Conservation (phyloP, 2,113 vertebrate genomes). For the Conger conger region DNA sequence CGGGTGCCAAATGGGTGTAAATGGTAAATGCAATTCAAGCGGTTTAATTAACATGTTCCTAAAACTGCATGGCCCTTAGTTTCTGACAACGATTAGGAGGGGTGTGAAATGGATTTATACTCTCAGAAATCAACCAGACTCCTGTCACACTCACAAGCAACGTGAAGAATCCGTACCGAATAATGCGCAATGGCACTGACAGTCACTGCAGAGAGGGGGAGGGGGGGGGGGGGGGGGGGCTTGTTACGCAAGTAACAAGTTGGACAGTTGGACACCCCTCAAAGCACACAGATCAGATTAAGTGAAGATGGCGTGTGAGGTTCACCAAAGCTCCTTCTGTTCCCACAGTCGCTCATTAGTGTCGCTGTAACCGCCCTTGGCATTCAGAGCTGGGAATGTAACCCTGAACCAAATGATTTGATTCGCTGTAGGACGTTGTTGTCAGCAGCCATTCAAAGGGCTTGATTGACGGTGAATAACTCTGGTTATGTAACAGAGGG, state of each 20-base stretch:
- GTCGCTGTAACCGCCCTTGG: neutral
- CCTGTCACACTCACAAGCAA: neutral
- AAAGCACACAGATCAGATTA: neutral
- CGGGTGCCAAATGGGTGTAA: neutral
- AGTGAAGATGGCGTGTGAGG: neutral
- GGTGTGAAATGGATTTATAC: neutral
- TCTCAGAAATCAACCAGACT: neutral
- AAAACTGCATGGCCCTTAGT: neutral
- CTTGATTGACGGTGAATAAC: conserved; percentile 17
- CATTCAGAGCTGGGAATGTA: neutral
- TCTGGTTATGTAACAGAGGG: neutral
- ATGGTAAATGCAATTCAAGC: neutral
- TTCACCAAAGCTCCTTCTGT: neutral
- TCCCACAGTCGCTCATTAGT: conserved; percentile 7
- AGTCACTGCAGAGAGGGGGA: neutral
- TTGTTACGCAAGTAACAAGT: neutral
- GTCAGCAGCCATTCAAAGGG: neutral
- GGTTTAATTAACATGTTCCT: neutral
- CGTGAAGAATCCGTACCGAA: neutral
- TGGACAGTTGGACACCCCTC: neutral
- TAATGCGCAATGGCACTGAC: neutral
- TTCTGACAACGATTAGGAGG: neutral
- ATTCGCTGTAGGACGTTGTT: neutral
- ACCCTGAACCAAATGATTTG: neutral
- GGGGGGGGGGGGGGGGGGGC: neutral